phyloP scores from a whole-genome alignment of 2,797 vertebrate species.

The Sitta carolinensis region DNA sequence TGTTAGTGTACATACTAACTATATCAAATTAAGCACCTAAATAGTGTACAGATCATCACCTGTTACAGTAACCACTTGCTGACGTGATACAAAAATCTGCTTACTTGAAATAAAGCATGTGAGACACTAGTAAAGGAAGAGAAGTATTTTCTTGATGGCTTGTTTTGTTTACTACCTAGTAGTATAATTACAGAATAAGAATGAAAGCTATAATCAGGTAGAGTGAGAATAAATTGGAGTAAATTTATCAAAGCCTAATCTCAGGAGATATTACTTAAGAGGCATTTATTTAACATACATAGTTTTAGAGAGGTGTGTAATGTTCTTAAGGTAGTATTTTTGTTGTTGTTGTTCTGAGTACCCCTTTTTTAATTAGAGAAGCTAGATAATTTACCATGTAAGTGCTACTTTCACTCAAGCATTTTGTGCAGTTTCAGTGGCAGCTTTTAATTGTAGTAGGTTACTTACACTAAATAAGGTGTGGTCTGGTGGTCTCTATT shows the following conservation, averaged over 20 bases:
- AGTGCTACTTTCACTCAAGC: neutral
- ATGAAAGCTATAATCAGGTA: neutral
- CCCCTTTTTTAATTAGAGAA: neutral
- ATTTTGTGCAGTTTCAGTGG: neutral
- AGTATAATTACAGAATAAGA: neutral
- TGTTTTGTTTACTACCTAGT: neutral
- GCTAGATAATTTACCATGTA: neutral
- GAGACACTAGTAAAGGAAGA: neutral
- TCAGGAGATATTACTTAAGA: neutral
- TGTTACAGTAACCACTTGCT: neutral
- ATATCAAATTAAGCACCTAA: neutral
- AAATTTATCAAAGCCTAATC: neutral
- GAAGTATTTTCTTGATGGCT: neutral
- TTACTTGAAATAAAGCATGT: neutral
- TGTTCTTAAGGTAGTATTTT: neutral
- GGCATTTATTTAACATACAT: neutral
- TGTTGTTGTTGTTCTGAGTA: neutral
- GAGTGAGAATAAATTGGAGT: neutral
- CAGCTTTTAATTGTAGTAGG: neutral
- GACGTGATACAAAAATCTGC: neutral
- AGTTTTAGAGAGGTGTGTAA: neutral
- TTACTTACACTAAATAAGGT: neutral
- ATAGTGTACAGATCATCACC: neutral
- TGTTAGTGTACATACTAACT: neutral
- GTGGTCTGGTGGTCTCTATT: neutral